Base-by-base conservation (phyloP, 1,140 invertebrate genomes). In the Chymomyza costata region DNA sequence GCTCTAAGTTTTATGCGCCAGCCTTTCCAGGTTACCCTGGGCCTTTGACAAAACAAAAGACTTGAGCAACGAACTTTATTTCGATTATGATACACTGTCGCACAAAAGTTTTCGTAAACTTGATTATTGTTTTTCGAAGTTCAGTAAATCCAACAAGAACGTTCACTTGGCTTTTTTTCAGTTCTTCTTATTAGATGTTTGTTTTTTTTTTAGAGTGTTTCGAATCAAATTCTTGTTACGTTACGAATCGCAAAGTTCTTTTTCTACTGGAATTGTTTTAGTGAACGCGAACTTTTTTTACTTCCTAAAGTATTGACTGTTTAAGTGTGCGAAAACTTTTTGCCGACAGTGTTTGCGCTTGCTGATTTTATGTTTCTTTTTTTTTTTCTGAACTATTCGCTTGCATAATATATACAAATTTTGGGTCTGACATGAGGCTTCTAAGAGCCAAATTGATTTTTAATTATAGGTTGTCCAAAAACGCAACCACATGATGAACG, bases 11-110 rank as follows among this genome's bases (percentile, higher is more conserved):
- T 10, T 28, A 6, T 28, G 25, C 5, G 5, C 5, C 5, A 5
- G 25, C 25, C 5, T 10, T 5, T 6, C 25, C 5, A 28, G 5
- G 25, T 6, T 10, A 10, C 5, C 25, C 58, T 70, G 59, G 58
- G 65, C 63, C 66, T 80, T 80, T 78, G 73, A 80, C 73, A 71
- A 76, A 78, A 73, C 80, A 82, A 82, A 82, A 80, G 68, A 80
- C 71, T 82, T 38, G 61, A 55, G 56, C 68, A 57, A 70, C 68
- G 56, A 78, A 82, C 80, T 59, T 68, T 37, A 56, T 59, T 66
- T n/a, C n/a, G n/a, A n/a, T n/a, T 5, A 28, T 28, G 25, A 5
- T 28, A 10, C 25, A 6, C 25, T 6, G 10, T 28, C 25, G 25
- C 10, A 6, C 25, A 28, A 5, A n/a, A n/a, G n/a, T n/a, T n/a